These are phyloP conservation scores for Galeruca laticollis DNA, from an alignment of 2,888 invertebrate species.

Conservation along the genomic window DNA sequence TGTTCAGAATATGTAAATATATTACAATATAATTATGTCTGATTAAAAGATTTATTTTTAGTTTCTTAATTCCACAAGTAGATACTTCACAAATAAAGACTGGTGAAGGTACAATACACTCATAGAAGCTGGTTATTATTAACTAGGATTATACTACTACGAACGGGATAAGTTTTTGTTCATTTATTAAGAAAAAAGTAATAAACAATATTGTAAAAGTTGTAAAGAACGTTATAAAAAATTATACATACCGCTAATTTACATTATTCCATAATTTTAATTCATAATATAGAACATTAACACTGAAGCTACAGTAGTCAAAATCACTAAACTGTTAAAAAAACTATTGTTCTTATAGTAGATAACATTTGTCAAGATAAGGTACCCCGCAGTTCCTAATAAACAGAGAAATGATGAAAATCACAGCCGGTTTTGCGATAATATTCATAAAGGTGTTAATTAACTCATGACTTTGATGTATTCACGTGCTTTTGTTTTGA, in stretches of 20 bases:
- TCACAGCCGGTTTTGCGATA: slow-evolving; percentile 13
- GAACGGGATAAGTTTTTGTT: too few species aligned
- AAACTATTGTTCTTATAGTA: neutral
- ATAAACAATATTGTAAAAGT: too few species aligned
- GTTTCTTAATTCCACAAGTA: too few species aligned
- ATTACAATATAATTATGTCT: too few species aligned
- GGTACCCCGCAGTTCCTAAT: neutral
- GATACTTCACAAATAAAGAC: too few species aligned
- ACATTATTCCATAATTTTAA: slow-evolving; percentile 2
- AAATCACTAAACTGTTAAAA: neutral
- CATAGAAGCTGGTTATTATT: too few species aligned
- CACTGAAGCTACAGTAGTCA: neutral
- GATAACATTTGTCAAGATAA: slow-evolving; percentile 26
- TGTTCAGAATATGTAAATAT: too few species aligned
- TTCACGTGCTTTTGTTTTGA: slow-evolving; percentile 42
- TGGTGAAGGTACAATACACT: too few species aligned
- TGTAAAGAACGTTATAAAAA: neutral
- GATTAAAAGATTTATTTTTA: too few species aligned
- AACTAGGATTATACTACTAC: too few species aligned
- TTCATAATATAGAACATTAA: neutral
- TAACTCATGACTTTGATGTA: slow-evolving; percentile 28
- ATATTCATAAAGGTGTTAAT: slow-evolving; percentile 38
- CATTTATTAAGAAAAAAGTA: too few species aligned
- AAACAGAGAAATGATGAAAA: slow-evolving; percentile 3
- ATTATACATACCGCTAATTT: neutral